These are phyloP conservation scores for Aptenodytes forsteri DNA, from an alignment of 2,113 vertebrate species.

Conservation along the genomic window DNA sequence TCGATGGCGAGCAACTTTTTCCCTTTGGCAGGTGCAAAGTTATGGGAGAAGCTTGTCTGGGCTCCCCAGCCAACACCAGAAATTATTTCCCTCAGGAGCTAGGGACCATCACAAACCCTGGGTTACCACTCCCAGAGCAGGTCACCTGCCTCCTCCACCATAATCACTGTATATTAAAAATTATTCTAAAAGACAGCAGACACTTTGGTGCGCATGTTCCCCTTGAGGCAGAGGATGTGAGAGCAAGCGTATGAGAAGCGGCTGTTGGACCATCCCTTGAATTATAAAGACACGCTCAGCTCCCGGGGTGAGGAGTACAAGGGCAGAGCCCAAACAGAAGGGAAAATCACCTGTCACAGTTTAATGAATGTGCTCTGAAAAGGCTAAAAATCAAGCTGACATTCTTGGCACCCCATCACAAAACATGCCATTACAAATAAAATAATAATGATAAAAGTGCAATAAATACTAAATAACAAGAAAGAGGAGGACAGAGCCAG, in stretches of 20 bases:
- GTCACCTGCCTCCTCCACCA: not conserved
- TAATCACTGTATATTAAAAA: not conserved
- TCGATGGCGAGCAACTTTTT: not conserved
- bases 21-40: not conserved
- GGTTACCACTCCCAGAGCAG: not conserved
- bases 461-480: not conserved
- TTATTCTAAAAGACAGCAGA: not conserved
- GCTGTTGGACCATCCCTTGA: not conserved
- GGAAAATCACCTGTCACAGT: not conserved
- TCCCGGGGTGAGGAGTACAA: not conserved
- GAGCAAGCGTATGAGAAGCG: rapidly evolving
- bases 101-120: not conserved
- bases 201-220: not conserved
- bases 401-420: not conserved
- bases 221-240: not conserved
- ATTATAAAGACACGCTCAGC: not conserved
- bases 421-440: not conserved
- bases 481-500: not conserved
- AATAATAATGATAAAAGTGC: not conserved
- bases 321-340: not conserved
- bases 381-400: slow-evolving; percentile 1
- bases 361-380: not conserved
- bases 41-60: not conserved
- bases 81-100: not conserved
- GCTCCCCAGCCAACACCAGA: not conserved